These are phyloP conservation scores for Osmoderma eremita DNA, from an alignment of 2,888 invertebrate species.

Conservation along the genomic window DNA sequence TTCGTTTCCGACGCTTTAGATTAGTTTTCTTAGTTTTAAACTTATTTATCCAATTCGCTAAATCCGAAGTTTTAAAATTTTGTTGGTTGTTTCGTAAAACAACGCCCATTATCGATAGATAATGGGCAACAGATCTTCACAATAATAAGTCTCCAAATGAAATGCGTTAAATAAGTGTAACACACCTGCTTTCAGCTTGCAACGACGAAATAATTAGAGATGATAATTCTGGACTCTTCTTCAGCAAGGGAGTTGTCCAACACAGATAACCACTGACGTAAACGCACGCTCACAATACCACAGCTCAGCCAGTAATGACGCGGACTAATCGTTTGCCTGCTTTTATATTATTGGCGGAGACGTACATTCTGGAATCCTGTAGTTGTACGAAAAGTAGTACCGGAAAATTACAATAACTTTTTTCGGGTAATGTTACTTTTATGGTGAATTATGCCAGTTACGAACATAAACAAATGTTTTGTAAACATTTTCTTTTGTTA, in stretches of 20 bases:
- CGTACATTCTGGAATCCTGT: conserved; percentile 17
- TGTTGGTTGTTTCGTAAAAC: conserved; percentile 22
- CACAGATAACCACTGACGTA: not conserved
- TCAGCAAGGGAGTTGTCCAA: not conserved
- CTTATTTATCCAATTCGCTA: conserved; percentile 72
- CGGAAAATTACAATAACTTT: not conserved
- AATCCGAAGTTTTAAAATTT: conserved; percentile 65
- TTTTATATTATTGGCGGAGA: conserved; percentile 18
- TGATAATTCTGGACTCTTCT: conserved; percentile 20
- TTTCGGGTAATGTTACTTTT: not conserved
- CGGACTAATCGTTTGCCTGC: conserved; percentile 2
- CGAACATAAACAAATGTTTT: not conserved
- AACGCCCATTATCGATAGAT: conserved; percentile 27
- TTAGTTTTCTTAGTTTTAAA: conserved; percentile 71
- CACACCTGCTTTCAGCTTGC: conserved; percentile 36
- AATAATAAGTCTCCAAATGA: conserved; percentile 24
- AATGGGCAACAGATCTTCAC: conserved; percentile 8
- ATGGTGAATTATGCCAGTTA: not conserved
- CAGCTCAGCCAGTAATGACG: conserved; percentile 19
- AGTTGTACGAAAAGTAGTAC: conserved; percentile 28
- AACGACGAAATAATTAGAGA: not conserved
- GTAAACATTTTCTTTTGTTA: conserved; percentile 1
- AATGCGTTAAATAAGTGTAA: conserved; percentile 36
- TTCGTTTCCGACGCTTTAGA: conserved; percentile 69
- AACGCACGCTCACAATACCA: conserved; percentile 6